These are phyloP conservation scores for Charaxes varanes DNA, from an alignment of 1,140 invertebrate species.

Conservation along the genomic window DNA sequence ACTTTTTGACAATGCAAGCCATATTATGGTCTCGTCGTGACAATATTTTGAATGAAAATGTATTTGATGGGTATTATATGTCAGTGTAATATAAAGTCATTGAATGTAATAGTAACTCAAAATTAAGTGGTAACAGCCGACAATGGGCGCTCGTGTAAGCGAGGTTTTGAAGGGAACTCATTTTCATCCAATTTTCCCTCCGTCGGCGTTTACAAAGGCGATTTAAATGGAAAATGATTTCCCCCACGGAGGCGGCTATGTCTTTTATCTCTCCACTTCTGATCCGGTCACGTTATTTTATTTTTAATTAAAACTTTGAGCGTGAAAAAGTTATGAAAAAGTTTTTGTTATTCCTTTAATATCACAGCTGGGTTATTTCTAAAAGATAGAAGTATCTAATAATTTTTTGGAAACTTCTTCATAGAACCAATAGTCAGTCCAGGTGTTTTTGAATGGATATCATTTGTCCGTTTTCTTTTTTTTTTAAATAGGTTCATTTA, in stretches of 20 bases:
- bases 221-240: constrained; percentile 20
- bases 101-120: too few species aligned
- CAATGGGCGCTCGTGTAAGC: constrained; percentile 14
- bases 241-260: constrained; percentile 13
- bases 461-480: too few species aligned
- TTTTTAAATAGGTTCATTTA: too few species aligned
- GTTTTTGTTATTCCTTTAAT: not conserved
- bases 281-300: constrained; percentile 2
- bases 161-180: constrained; percentile 16
- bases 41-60: too few species aligned
- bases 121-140: constrained; percentile 6
- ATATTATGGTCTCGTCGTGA: too few species aligned
- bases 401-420: too few species aligned
- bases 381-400: not conserved
- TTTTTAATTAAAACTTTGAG: constrained; percentile 6
- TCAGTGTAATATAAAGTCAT: too few species aligned
- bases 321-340: not conserved
- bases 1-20: too few species aligned
- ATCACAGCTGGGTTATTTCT: not conserved
- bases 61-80: too few species aligned
- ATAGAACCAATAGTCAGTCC: too few species aligned
- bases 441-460: too few species aligned
- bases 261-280: constrained; percentile 9
- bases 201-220: constrained; percentile 17
- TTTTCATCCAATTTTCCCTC: constrained; percentile 26